A percentile compares a stretch with the other conserved stretches of the same genome.
Conservation (phyloP, 2,113 vertebrate genomes). For the Tetrao urogallus region DNA sequence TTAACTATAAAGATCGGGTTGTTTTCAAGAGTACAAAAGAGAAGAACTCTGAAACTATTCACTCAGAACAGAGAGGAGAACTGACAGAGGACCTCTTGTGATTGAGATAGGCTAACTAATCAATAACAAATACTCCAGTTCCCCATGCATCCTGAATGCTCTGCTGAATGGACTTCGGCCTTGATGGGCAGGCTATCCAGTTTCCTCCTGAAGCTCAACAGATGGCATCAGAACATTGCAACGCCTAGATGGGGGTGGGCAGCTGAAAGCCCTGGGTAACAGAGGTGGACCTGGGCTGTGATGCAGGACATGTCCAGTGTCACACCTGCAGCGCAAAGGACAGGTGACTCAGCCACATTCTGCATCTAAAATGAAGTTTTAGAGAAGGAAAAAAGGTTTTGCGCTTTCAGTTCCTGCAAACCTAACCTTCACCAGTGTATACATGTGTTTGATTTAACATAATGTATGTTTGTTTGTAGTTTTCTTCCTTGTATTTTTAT, state of each 20-base stretch:
- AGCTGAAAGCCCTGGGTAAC: accelerated
- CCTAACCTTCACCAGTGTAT: accelerated
- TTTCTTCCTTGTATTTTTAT: neutral
- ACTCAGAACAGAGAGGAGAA: neutral
- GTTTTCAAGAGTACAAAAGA: neutral
- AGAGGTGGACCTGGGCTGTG: neutral
- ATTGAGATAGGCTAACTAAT: neutral
- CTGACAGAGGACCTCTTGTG: neutral
- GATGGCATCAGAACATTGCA: neutral
- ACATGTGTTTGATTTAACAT: neutral
- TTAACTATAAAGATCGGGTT: neutral
- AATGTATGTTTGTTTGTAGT: accelerated
- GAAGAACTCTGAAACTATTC: neutral
- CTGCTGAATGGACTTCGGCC: neutral
- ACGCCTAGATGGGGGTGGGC: neutral
- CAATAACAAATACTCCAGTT: neutral
- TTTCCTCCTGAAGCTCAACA: neutral
- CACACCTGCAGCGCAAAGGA: neutral
- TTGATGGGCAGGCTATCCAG: neutral
- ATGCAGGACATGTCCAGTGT: accelerated
- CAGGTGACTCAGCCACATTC: neutral
- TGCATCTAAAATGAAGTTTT: neutral
- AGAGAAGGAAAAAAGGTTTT: neutral
- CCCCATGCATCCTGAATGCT: neutral
- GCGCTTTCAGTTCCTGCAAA: neutral